These are phyloP conservation scores for Danio aesculapii DNA, from an alignment of 2,797 vertebrate species.

Conservation along the genomic window DNA sequence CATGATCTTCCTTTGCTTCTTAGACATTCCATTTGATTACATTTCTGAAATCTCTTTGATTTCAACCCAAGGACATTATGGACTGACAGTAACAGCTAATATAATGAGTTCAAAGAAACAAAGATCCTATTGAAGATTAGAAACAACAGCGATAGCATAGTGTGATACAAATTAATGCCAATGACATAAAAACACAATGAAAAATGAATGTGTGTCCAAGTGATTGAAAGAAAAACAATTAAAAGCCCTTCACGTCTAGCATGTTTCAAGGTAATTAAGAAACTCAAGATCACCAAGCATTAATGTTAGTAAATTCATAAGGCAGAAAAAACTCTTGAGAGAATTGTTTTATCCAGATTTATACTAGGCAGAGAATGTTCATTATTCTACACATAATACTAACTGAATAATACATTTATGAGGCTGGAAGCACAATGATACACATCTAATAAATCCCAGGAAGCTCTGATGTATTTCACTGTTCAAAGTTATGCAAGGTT, in stretches of 20 bases:
- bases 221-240: conserved; percentile 34
- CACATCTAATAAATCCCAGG: conserved; percentile 34
- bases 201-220: conserved; percentile 38
- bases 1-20: conserved; percentile 21
- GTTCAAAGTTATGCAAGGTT: conserved; percentile 1
- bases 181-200: conserved; percentile 19
- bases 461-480: conserved; percentile 22
- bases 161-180: not conserved
- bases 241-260: conserved; percentile 28
- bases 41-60: conserved; percentile 44
- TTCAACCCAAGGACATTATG: conserved; percentile 13
- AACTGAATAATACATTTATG: conserved; percentile 54
- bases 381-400: conserved; percentile 57
- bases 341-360: conserved; percentile 60
- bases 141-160: not conserved
- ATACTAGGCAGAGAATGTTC: conserved; percentile 56
- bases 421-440: conserved; percentile 51
- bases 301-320: conserved; percentile 59
- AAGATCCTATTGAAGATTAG: conserved; percentile 18
- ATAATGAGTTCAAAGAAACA: conserved; percentile 32
- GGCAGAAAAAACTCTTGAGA: conserved; percentile 59
- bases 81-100: conserved; percentile 14
- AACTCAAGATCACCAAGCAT: conserved; percentile 43
- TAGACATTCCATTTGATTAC: conserved; percentile 48
- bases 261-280: conserved; percentile 59